Evolutionary conservation across 2,113 vertebrate genomes (phyloP).

Genomic region (Sprattus sprattus): DNA sequence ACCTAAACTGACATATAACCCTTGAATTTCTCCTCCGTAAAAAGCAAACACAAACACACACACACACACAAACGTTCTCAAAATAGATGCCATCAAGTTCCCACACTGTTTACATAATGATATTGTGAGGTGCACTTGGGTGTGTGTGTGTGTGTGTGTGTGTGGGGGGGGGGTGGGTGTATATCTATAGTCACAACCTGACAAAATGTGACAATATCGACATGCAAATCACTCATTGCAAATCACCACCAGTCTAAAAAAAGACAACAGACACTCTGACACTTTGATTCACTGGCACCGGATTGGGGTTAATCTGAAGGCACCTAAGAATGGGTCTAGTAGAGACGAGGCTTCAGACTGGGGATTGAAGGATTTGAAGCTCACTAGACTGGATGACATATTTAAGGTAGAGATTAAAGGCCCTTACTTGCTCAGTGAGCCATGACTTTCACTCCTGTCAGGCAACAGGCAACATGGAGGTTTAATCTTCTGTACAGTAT

Average conservation of each 20-base stretch:
- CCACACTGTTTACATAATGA: background rate
- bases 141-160: too few relatives aligned
- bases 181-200: too few relatives aligned
- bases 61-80: background rate
- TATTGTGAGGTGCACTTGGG: background rate
- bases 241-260: background rate
- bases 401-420: background rate
- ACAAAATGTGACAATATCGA: too few relatives aligned
- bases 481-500: background rate
- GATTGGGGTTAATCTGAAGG: background rate
- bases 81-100: background rate
- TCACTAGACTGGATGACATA: slow-evolving; percentile 2
- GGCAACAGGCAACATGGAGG: background rate
- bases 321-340: background rate
- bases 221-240: background rate
- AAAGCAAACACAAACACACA: background rate
- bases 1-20: background rate
- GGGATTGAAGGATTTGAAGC: background rate
- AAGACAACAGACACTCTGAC: background rate
- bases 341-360: background rate
- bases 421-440: background rate
- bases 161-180: too few relatives aligned
- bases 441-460: background rate
- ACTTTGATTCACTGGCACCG: background rate
- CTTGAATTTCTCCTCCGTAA: background rate